Evolutionary conservation across 2,797 vertebrate genomes (phyloP), one percentile per base, ranked within the genome.

Genomic region (Hafferia zeledoni): DNA sequence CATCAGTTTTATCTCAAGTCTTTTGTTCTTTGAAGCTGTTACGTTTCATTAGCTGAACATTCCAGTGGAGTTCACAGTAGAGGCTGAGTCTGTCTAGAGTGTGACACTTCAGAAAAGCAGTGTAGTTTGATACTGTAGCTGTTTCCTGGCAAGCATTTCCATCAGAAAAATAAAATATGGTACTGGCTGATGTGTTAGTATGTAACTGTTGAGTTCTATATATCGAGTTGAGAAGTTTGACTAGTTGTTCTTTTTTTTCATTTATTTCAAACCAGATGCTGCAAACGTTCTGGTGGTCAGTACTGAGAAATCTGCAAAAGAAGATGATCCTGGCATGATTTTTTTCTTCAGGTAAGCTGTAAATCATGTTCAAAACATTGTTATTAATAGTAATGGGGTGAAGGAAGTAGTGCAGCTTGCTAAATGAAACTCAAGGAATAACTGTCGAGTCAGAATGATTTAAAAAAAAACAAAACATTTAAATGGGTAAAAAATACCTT

Each of bases 331-430:
- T 4, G 99, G 98, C 46, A 95, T 98, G 17, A 98, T 99, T 53
- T 99, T 99, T 97, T 99, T 99, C 97, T 99, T 99, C 98, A 99
- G 99, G 99, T 99, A 97, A 75, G 94, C 50, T 52, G 27, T 27
- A 65, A 41, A 33, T 64, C 44, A 28, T 33, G 11, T 14, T 22
- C 7, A 35, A 24, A 78, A 37, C 13, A 30, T 71, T 50, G 53
- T 83, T 47, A 53, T 39, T 65, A 60, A 47, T 41, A 65, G 31
- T 35, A 53, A 17, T 30, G 61, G 25, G 65, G 28, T 64, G 50
- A 85, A 77, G 61, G 37, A 76, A 80, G n/a, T 18, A 43, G 33
- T 75, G 57, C 43, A 77, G 47, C 27, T 67, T 82, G 31, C 52
- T 84, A 63, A 47, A 24, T 86, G 80, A 89, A 93, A 75, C 75